Percentiles rank a stretch among this genome's conserved stretches.
Evolutionary conservation across 1,140 invertebrate species (phyloP).

Genomic region (Psix sp.): DNA sequence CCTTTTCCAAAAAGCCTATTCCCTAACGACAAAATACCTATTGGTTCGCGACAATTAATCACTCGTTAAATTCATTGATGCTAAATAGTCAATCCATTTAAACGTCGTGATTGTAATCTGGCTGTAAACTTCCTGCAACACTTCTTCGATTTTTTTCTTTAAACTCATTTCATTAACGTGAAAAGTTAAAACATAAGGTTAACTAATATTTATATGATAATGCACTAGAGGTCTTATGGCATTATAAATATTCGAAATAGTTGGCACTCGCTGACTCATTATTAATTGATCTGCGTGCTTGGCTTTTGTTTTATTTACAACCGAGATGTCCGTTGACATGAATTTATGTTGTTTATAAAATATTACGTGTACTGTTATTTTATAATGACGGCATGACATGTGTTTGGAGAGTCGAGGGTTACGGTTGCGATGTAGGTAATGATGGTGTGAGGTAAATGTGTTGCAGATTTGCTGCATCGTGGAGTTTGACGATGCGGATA

Average conservation of each 20-base stretch:
- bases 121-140: too few relatives aligned
- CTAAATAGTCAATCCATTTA: too few relatives aligned
- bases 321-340: constrained; percentile 27
- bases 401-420: constrained; percentile 35
- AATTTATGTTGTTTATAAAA: constrained; percentile 48
- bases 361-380: constrained; percentile 39
- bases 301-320: constrained; percentile 29
- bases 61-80: constrained; percentile 7
- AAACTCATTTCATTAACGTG: too few relatives aligned
- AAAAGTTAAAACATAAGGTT: too few relatives aligned
- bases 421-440: constrained; percentile 20
- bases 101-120: too few relatives aligned
- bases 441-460: constrained; percentile 18
- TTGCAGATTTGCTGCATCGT: constrained; percentile 19
- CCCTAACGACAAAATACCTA: constrained; percentile 39
- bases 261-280: constrained; percentile 13
- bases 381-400: constrained; percentile 43
- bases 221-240: background rate
- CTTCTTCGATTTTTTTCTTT: too few relatives aligned
- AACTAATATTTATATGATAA: too few relatives aligned
- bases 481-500: constrained; percentile 18
- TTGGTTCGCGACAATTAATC: constrained; percentile 43
- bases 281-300: constrained; percentile 37
- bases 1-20: constrained; percentile 41
- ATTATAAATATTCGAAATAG: constrained; percentile 35